A percentile compares a stretch with the other conserved stretches of the same genome.
Evolutionary conservation across 1,140 invertebrate species (phyloP).

Genomic region (Lanistes nyassanus): DNA sequence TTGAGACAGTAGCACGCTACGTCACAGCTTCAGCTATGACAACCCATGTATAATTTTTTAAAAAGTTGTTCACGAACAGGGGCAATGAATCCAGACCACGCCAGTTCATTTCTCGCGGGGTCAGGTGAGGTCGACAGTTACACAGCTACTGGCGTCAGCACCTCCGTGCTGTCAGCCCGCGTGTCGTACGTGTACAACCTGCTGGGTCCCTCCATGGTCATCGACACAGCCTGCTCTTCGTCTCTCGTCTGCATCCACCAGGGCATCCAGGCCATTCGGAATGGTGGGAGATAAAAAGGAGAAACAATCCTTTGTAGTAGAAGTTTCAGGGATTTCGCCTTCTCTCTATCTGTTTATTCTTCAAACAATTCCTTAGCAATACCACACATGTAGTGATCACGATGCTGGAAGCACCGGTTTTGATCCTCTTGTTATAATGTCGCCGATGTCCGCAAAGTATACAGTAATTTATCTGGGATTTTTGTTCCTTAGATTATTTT

Average conservation of each 20-base stretch:
- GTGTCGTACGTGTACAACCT: constrained; percentile 50
- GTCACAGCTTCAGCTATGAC: too few relatives aligned
- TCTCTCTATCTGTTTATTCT: too few relatives aligned
- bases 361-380: background rate
- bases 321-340: background rate
- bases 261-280: constrained; percentile 35
- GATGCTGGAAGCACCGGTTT: background rate
- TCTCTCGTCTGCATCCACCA: constrained; percentile 45
- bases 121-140: constrained; percentile 33
- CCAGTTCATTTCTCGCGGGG: constrained; percentile 10
- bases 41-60: too few relatives aligned
- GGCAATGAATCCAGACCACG: constrained; percentile 47
- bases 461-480: background rate
- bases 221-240: constrained; percentile 55
- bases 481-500: background rate
- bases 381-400: background rate
- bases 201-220: constrained; percentile 42
- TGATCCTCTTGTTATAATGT: too few relatives aligned
- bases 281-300: constrained; percentile 28
- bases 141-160: constrained; percentile 40
- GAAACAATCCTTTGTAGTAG: too few relatives aligned
- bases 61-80: background rate
- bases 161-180: constrained; percentile 43
- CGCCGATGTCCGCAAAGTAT: background rate
- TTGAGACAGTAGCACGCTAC: too few relatives aligned